Percentiles rank a stretch among this genome's conserved stretches.
phyloP scores from a whole-genome alignment of 2,797 vertebrate species.

The Champsocephalus gunnari region DNA sequence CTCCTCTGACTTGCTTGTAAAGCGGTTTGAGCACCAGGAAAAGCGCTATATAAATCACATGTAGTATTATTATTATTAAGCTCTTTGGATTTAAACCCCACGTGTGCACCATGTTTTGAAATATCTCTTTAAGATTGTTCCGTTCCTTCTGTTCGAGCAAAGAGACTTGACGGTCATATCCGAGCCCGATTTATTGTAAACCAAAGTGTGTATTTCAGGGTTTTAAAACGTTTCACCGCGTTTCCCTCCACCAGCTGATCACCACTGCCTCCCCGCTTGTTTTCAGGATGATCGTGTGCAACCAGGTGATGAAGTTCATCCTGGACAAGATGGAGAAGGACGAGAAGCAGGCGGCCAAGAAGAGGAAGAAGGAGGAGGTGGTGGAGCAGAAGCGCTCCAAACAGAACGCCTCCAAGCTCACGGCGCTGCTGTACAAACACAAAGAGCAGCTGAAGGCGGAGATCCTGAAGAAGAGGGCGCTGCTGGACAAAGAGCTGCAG shows the following conservation, averaged over 20 bases:
- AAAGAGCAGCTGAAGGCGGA: conserved; percentile 98
- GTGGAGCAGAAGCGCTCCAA: conserved; percentile 97
- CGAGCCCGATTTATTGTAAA: too few relatives aligned
- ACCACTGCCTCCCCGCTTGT: neutral
- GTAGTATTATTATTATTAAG: too few relatives aligned
- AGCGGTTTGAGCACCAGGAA: too few relatives aligned
- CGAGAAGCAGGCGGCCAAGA: conserved; percentile 98
- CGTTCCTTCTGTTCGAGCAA: too few relatives aligned
- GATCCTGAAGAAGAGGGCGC: conserved; percentile 96
- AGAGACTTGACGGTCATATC: too few relatives aligned
- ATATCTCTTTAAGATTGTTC: too few relatives aligned
- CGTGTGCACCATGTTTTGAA: too few relatives aligned
- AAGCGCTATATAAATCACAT: too few relatives aligned
- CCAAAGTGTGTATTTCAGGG: too few relatives aligned
- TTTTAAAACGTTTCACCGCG: too few relatives aligned
- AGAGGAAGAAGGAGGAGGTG: conserved; percentile 94
- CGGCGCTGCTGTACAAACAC: conserved; percentile 96
- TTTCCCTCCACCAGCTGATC: neutral
- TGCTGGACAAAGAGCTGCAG: conserved; percentile 97
- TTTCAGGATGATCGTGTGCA: conserved; percentile 97
- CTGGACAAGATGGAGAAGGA: conserved; percentile 99
- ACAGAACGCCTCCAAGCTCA: conserved; percentile 95
- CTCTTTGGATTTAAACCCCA: too few relatives aligned
- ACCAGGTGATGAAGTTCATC: conserved; percentile 99
- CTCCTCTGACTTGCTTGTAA: too few relatives aligned